A percentile compares a stretch with the other conserved stretches of the same genome.
Evolutionary conservation across 2,797 vertebrate genomes (phyloP).

Genomic region (Cyclopterus lumpus): DNA sequence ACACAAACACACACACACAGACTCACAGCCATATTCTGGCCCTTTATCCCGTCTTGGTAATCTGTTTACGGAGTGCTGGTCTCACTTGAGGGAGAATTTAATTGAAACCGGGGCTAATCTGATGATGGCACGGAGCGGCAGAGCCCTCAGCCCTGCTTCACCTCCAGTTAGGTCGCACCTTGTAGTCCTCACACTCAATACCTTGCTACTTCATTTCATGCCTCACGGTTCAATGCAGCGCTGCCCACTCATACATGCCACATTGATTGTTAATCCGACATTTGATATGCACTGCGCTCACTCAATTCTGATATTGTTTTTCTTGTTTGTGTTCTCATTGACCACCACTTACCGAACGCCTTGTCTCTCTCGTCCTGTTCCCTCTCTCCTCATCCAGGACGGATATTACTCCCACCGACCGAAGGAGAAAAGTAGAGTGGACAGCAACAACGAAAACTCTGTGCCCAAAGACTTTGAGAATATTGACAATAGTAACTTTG

Average conservation of each 20-base stretch:
- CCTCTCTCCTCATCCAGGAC: conserved; percentile 82
- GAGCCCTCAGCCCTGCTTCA: conserved; percentile 54
- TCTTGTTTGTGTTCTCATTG: conserved; percentile 54
- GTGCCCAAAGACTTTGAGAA: conserved; percentile 99
- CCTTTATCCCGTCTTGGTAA: conserved; percentile 71
- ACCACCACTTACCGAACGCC: conserved; percentile 21
- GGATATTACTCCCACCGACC: conserved; percentile 96
- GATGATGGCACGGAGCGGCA: conserved; percentile 60
- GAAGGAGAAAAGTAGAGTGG: conserved; percentile 94
- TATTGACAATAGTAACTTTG: conserved; percentile 98
- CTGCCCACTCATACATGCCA: conserved; percentile 64
- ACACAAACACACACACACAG: conserved; percentile 39
- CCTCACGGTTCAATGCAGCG: conserved; percentile 63
- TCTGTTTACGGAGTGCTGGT: conserved; percentile 73
- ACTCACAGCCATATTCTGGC: conserved; percentile 58
- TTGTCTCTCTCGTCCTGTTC: conserved; percentile 20
- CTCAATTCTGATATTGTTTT: conserved; percentile 73
- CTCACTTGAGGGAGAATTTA: conserved; percentile 74
- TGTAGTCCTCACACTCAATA: conserved; percentile 61
- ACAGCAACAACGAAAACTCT: conserved; percentile 99
- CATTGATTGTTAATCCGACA: conserved; percentile 77
- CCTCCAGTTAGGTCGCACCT: conserved; percentile 66
- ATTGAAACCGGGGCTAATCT: conserved; percentile 81
- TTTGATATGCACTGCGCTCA: conserved; percentile 68
- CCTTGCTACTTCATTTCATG: conserved; percentile 78